Conservation (phyloP, 2,797 vertebrate genomes). For the Crypturellus tataupa region DNA sequence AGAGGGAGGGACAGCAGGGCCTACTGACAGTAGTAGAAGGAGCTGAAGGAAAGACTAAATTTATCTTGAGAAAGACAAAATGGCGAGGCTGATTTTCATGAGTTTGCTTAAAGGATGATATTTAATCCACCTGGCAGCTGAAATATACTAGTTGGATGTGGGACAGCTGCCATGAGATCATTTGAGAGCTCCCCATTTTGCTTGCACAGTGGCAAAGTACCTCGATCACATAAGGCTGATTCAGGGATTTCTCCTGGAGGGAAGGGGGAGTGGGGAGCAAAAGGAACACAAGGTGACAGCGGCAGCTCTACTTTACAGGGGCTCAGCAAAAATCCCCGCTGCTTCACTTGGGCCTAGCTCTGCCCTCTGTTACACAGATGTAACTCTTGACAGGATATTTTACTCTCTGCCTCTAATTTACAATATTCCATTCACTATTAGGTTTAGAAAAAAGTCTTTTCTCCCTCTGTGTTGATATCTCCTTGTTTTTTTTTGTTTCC, state of each 20-base stretch:
- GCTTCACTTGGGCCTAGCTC: not conserved
- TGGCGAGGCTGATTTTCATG: constrained; percentile 28
- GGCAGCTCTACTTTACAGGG: not conserved
- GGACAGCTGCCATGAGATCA: not conserved
- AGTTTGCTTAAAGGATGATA: constrained; percentile 30
- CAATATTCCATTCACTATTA: not conserved
- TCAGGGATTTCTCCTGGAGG: constrained; percentile 25
- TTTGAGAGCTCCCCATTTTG: constrained; percentile 40
- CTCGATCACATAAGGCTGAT: not conserved
- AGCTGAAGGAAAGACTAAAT: not conserved
- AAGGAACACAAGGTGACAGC: constrained; percentile 15
- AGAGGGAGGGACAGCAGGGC: not conserved
- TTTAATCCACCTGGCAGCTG: constrained; percentile 43
- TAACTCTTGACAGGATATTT: not conserved
- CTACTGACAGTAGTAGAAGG: not conserved
- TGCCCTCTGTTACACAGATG: not conserved
- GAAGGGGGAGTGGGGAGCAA: not conserved
- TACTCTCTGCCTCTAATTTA: not conserved
- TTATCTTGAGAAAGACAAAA: constrained; percentile 23
- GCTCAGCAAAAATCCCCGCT: not conserved
- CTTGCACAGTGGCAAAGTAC: constrained; percentile 9
- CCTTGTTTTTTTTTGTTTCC: constrained; percentile 39
- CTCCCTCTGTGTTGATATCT: not conserved
- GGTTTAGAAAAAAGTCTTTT: not conserved
- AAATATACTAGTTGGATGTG: constrained; percentile 6